Conservation (phyloP, 1,140 invertebrate genomes). For the Scaptodrosophila lebanonensis region DNA sequence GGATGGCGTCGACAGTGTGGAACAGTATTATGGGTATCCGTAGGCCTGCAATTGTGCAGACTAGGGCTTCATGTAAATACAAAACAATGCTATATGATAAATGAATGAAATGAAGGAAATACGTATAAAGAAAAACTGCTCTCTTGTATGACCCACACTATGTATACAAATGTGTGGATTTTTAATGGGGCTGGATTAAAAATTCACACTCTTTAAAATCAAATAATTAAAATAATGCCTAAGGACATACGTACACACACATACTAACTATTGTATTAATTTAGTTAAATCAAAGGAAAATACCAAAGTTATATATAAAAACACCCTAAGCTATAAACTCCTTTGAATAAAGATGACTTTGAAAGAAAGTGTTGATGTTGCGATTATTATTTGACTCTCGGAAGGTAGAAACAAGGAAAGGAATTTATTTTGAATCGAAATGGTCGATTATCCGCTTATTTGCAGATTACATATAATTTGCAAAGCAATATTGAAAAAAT, state of each 20-base stretch:
- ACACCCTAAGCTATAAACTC: too few relatives aligned
- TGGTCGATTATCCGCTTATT: too few relatives aligned
- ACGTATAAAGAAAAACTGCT: not conserved
- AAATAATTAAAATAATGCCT: conserved; percentile 6
- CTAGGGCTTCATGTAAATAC: conserved; percentile 45
- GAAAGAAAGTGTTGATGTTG: too few relatives aligned
- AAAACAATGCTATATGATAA: conserved; percentile 21
- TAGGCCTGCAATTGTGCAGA: conserved; percentile 7
- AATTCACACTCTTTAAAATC: conserved; percentile 64
- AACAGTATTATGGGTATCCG: conserved; percentile 46
- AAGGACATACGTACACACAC: not conserved
- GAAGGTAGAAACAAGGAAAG: too few relatives aligned
- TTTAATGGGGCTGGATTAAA: conserved; percentile 77
- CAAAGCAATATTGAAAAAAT: too few relatives aligned
- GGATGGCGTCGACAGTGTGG: conserved; percentile 30
- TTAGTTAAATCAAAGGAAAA: not conserved
- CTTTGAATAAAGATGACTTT: too few relatives aligned
- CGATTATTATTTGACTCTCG: too few relatives aligned
- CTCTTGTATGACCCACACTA: not conserved
- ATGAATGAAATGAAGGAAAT: conserved; percentile 10
- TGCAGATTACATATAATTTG: too few relatives aligned
- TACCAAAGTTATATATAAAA: too few relatives aligned
- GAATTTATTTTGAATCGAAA: too few relatives aligned
- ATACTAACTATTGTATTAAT: too few relatives aligned
- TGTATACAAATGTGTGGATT: conserved; percentile 48